These are phyloP conservation scores for Mastigias papua DNA, from an alignment of 30 jellyfish, hydroid and myxozoan species.

Conservation along the genomic window DNA sequence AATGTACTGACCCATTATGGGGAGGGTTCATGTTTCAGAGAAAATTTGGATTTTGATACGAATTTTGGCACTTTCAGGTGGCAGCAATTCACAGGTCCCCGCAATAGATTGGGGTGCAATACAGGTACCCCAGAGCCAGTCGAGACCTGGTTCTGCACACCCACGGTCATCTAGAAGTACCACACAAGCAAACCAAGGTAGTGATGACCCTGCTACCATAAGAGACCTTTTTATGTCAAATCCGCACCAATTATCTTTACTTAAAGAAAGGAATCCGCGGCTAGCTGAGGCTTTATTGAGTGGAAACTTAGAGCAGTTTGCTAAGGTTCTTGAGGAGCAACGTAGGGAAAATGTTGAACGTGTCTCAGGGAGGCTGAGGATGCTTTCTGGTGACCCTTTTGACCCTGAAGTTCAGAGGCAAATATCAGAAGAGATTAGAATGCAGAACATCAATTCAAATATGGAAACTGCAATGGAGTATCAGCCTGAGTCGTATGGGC, in stretches of 20 bases:
- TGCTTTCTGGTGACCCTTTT: constrained; percentile 95
- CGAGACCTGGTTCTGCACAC: constrained; percentile 54
- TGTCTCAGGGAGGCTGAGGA: constrained; percentile 85
- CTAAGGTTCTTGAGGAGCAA: constrained; percentile 86
- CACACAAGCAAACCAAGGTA: constrained; percentile 43
- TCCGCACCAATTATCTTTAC: constrained; percentile 91
- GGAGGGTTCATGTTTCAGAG: too few species aligned
- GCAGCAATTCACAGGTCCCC: constrained; percentile 39
- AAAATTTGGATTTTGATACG: too few species aligned
- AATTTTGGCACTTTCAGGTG: background rate
- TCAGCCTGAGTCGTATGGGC: constrained; percentile 97
- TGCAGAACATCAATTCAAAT: constrained; percentile 95
- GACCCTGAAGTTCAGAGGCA: constrained; percentile 92
- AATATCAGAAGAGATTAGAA: constrained; percentile 97
- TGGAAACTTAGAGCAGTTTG: constrained; percentile 79
- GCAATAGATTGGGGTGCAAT: constrained; percentile 96
- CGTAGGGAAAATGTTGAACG: constrained; percentile 85
- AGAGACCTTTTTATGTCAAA: constrained; percentile 83
- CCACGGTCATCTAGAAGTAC: constrained; percentile 42
- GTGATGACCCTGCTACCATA: constrained; percentile 90
- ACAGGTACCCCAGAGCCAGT: constrained; percentile 74
- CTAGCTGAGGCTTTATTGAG: constrained; percentile 92
- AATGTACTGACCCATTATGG: too few species aligned
- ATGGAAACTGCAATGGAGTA: constrained; percentile 99
- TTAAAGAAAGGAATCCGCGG: constrained; percentile 97